phyloP scores from a whole-genome alignment of 2,113 vertebrate species.

The Saguinus midas region DNA sequence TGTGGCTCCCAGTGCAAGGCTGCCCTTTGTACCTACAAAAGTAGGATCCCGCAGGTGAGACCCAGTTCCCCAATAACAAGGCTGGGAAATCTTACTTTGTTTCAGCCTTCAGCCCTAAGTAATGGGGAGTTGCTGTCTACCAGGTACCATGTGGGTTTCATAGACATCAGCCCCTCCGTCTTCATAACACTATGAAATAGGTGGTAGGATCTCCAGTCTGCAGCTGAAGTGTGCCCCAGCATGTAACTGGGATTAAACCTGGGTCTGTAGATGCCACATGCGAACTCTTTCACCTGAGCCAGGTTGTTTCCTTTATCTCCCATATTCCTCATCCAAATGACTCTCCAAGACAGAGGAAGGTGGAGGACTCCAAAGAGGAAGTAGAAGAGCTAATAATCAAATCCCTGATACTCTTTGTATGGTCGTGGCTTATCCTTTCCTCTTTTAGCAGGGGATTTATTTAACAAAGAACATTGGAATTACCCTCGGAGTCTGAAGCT shows the following conservation, averaged over 20 bases:
- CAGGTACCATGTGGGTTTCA: not conserved
- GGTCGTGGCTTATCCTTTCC: not conserved
- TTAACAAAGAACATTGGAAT: not conserved
- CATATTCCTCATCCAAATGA: not conserved
- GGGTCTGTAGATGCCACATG: fast-evolving
- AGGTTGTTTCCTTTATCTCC: not conserved
- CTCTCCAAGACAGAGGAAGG: not conserved
- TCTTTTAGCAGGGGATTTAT: not conserved
- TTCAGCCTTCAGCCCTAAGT: not conserved
- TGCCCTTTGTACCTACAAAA: not conserved
- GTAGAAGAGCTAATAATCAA: fast-evolving
- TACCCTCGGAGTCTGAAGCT: not conserved
- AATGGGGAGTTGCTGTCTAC: not conserved
- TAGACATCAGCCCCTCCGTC: fast-evolving
- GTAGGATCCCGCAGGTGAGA: not conserved
- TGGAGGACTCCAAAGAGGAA: not conserved
- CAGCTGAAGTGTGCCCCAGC: not conserved
- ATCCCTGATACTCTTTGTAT: not conserved
- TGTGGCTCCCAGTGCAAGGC: not conserved
- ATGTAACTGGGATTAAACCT: not conserved
- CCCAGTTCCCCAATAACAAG: not conserved
- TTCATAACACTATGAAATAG: not conserved
- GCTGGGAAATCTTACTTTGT: not conserved
- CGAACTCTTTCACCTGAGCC: not conserved
- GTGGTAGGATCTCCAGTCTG: not conserved